A percentile compares a stretch with the other conserved stretches of the same genome.
Evolutionary conservation across 2,797 vertebrate species (phyloP).

Genomic region (Platyrinchus mystaceus): DNA sequence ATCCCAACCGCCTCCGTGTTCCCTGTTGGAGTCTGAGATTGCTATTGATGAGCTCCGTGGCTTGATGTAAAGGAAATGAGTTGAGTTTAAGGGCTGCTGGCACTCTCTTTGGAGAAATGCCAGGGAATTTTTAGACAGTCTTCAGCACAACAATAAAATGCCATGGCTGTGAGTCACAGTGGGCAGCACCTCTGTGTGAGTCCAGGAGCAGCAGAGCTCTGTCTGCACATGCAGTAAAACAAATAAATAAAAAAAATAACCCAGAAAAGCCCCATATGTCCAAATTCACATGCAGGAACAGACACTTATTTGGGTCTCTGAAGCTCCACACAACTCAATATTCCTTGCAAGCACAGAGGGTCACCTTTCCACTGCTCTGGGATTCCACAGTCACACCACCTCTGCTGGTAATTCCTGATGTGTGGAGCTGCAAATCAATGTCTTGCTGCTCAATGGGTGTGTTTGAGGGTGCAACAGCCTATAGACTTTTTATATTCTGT

Average conservation of each 20-base stretch:
- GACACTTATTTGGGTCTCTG: accelerated
- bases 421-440: not conserved
- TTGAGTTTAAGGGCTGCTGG: conserved; percentile 6
- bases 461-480: not conserved
- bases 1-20: not conserved
- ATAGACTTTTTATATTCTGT: not conserved
- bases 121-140: conserved; percentile 5
- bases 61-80: not conserved
- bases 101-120: not conserved
- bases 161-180: not conserved
- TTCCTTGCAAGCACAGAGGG: not conserved
- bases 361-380: not conserved
- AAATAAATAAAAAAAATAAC: too few species aligned
- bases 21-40: not conserved
- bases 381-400: not conserved
- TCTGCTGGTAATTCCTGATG: not conserved
- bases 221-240: not conserved
- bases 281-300: accelerated
- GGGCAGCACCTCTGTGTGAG: not conserved
- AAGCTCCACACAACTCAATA: not conserved
- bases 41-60: conserved; percentile 8
- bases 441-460: not conserved
- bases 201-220: not conserved
- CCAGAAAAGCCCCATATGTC: not conserved
- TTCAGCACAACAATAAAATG: conserved; percentile 4